These are phyloP conservation scores for Myotis daubentonii DNA, from an alignment of 2,797 vertebrate species.

Conservation along the genomic window DNA sequence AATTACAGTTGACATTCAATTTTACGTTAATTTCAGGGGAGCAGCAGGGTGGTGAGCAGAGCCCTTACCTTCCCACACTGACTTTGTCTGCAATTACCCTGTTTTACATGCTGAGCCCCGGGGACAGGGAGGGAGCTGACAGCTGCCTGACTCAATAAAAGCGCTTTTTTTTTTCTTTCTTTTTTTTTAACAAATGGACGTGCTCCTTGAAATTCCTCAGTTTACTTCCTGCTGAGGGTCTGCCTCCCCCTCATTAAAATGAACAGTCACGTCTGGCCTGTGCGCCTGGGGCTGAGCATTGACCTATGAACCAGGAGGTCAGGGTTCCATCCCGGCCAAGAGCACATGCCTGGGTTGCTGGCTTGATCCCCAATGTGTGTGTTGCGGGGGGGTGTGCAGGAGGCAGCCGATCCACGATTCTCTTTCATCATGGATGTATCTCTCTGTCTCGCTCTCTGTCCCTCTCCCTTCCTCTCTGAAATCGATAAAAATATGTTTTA, in stretches of 20 bases:
- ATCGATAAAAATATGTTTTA: no score
- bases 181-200: background rate
- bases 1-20: background rate
- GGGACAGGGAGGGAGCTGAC: background rate
- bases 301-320: no score
- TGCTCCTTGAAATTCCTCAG: conserved; percentile 13
- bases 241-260: background rate
- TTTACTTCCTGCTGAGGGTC: background rate
- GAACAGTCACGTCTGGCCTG: background rate
- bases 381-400: no score
- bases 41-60: background rate
- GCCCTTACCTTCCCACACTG: background rate
- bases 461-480: no score
- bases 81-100: accelerated
- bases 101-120: background rate
- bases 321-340: no score
- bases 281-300: no score
- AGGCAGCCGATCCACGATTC: no score
- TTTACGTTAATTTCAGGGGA: background rate
- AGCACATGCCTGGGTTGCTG: no score
- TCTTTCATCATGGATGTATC: no score
- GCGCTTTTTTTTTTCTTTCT: background rate
- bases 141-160: background rate
- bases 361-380: no score
- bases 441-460: no score